A percentile compares a stretch with the other conserved stretches of the same genome.
These are phyloP conservation scores for Drosophila nigricruria DNA, from an alignment of 2,888 invertebrate genomes.

Conservation along the genomic window DNA sequence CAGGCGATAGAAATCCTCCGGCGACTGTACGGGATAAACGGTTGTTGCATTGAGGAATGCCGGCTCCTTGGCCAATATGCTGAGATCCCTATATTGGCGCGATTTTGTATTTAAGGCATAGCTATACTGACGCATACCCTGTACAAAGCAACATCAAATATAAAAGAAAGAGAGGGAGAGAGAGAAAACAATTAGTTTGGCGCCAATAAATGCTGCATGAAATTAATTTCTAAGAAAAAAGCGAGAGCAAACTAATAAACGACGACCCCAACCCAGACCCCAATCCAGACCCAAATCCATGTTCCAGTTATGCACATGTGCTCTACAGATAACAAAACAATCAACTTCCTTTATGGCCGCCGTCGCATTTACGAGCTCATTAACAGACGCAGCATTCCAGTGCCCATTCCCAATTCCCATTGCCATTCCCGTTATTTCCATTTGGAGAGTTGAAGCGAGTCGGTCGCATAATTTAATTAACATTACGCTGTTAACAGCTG, in stretches of 20 bases:
- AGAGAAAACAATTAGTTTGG: background rate
- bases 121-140: conserved; percentile 82
- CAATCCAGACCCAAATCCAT: background rate
- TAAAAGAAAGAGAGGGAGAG: background rate
- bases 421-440: conserved; percentile 3
- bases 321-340: conserved; percentile 41
- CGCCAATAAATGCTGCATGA: conserved; percentile 37
- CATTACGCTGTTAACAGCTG: conserved; percentile 60
- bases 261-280: conserved; percentile 7
- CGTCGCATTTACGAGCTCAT: conserved; percentile 38
- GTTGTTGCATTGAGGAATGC: conserved; percentile 88
- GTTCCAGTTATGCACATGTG: conserved; percentile 38
- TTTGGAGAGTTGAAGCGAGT: background rate
- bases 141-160: conserved; percentile 18
- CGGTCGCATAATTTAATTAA: conserved; percentile 66
- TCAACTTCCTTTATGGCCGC: conserved; percentile 52
- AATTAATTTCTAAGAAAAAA: conserved; percentile 24
- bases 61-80: conserved; percentile 82
- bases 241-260: background rate
- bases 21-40: conserved; percentile 88
- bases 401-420: conserved; percentile 7
- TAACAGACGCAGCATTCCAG: conserved; percentile 10
- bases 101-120: conserved; percentile 77
- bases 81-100: conserved; percentile 85
- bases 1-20: conserved; percentile 89